Evolutionary conservation across 2,888 invertebrate genomes (phyloP).

Genomic region (Oscheius sp.): DNA sequence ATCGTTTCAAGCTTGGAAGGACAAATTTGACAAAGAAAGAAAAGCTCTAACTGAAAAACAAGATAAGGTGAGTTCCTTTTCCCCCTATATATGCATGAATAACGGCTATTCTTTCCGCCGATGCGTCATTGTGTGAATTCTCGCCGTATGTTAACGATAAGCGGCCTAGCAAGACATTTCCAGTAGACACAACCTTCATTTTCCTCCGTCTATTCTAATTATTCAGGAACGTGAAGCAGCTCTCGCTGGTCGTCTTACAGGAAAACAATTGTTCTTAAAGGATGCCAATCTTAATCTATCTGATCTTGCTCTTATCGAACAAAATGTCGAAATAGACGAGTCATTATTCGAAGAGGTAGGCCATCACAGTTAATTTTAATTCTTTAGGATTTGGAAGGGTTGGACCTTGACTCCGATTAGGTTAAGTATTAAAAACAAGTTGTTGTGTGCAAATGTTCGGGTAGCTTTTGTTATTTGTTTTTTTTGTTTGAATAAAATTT

Average conservation of each 20-base stretch:
- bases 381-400: conserved; percentile 54
- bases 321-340: conserved; percentile 87
- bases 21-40: conserved; percentile 88
- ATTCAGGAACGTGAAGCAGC: conserved; percentile 55
- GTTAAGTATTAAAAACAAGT: conserved; percentile 24
- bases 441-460: conserved; percentile 18
- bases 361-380: neutral
- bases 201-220: neutral
- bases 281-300: conserved; percentile 89
- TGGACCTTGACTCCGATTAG: conserved; percentile 48
- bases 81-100: neutral
- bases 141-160: conserved; percentile 20
- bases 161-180: neutral
- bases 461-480: conserved; percentile 17
- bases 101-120: neutral
- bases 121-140: conserved; percentile 4
- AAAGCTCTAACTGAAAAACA: conserved; percentile 51
- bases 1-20: conserved; percentile 92
- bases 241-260: conserved; percentile 72
- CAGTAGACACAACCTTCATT: neutral
- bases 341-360: conserved; percentile 79
- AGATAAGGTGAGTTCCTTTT: conserved; percentile 47
- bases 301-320: conserved; percentile 78
- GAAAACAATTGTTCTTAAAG: conserved; percentile 88
- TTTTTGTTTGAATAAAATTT: conserved; percentile 21